Evolutionary conservation across 2,888 invertebrate genomes (phyloP), one percentile per base, ranked within the genome.

Genomic region (Amiota minor): DNA sequence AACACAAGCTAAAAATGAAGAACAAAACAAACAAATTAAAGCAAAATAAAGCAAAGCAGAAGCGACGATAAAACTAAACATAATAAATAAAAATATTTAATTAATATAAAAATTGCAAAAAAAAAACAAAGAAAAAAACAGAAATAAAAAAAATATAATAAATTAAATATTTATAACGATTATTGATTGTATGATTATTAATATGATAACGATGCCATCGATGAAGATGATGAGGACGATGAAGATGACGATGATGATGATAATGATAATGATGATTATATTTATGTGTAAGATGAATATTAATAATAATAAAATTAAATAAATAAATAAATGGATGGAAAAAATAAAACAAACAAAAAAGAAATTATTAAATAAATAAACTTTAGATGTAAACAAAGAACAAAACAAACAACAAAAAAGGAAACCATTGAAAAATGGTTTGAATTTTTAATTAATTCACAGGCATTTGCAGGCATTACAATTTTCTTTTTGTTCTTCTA

Each of bases 301-400:
- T 59, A 59, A 59, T 59, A 50, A 50, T 50, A 50, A 50, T 50
- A 14, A 50, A 50, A 14, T 78, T 75, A 79, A 14, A 70, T 61
- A 10, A 20, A 55, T 14, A 64, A 35, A 35, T 61, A 64, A 10
- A 65, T 12, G 35, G 53, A 72, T 72, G 62, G 35, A 35, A 71
- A 77, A 79, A 71, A 74, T 74, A 47, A 65, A 65, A 53, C 53
- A 53, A 68, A 59, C 20, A 59, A 59, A 59, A 53, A 68, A 20
- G 67, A 67, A 84, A 82, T 78, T 82, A 83, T 79, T 84, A 74
- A 79, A 80, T 78, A 84, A 81, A 83, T 83, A 83, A 85, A 83
- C 77, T 85, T 85, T 85, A 83, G 85, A 82, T 83, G 85, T 83
- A 85, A 80, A 78, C 74, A 76, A 83, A 78, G 61, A 6, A 46